phyloP scores from a whole-genome alignment of 2,113 vertebrate genomes.

The Theristicus caerulescens region DNA sequence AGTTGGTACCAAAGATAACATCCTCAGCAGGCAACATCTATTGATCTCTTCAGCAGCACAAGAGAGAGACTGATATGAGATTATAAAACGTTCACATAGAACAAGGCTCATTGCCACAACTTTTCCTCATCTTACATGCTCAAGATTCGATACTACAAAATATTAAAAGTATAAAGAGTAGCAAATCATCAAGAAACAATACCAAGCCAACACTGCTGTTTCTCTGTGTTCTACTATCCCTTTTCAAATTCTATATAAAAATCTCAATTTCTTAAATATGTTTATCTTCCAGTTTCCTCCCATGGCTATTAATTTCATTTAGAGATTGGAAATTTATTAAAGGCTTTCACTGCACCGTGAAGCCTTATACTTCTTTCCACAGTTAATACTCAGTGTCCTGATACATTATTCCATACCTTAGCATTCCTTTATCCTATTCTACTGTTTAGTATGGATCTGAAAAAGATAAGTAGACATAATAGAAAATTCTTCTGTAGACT shows the following conservation, averaged over 20 bases:
- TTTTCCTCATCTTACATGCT: not conserved
- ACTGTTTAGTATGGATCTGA: not conserved
- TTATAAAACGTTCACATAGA: not conserved
- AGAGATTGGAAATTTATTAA: not conserved
- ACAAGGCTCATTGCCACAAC: slow-evolving; percentile 4
- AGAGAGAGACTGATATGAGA: not conserved
- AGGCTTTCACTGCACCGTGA: not conserved
- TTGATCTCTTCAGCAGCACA: slow-evolving; percentile 28
- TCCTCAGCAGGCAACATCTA: slow-evolving; percentile 39
- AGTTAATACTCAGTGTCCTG: not conserved
- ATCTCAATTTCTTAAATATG: not conserved
- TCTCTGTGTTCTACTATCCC: not conserved
- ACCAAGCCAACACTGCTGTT: not conserved
- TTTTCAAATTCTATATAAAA: not conserved
- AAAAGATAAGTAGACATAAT: not conserved
- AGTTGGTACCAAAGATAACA: slow-evolving; percentile 57
- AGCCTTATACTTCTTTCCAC: not conserved
- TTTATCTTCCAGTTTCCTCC: not conserved
- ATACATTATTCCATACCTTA: not conserved
- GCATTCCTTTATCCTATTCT: not conserved
- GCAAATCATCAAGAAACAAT: not conserved
- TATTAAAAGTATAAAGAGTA: not conserved
- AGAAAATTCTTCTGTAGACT: not conserved
- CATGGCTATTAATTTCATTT: not conserved
- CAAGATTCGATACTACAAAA: not conserved